phyloP scores from a whole-genome alignment of 2,113 vertebrate species.

The Prinia subflava region DNA sequence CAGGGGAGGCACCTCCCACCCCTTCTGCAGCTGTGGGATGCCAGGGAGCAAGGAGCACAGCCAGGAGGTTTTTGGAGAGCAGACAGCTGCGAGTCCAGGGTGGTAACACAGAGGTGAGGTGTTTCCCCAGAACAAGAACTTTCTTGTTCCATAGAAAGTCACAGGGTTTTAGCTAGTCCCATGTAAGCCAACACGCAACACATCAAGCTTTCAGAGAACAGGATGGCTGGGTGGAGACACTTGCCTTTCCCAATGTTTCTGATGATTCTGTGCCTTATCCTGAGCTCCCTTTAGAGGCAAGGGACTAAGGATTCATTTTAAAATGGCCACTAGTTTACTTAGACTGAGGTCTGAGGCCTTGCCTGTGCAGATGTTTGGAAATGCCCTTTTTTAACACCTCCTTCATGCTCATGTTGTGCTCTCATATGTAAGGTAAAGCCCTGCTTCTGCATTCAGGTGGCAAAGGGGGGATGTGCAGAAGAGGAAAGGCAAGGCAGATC shows the following conservation, averaged over 20 bases:
- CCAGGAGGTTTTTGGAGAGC: neutral
- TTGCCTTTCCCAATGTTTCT: neutral
- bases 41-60: neutral
- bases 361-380: neutral
- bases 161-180: neutral
- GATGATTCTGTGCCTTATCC: neutral
- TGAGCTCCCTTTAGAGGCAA: neutral
- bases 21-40: neutral
- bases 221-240: neutral
- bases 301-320: neutral
- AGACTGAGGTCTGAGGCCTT: neutral
- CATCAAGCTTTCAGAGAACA: neutral
- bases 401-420: neutral
- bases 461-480: neutral
- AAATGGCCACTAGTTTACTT: neutral
- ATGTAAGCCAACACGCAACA: neutral
- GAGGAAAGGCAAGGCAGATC: neutral
- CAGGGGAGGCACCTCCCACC: neutral
- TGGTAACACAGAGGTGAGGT: neutral
- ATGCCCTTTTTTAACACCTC: neutral
- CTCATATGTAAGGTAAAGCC: neutral
- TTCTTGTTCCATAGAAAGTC: neutral
- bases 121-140: neutral
- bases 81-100: neutral
- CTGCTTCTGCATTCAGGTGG: neutral